Evolutionary conservation across 2,113 vertebrate species (phyloP).

Genomic region (Datnioides undecimradiatus): DNA sequence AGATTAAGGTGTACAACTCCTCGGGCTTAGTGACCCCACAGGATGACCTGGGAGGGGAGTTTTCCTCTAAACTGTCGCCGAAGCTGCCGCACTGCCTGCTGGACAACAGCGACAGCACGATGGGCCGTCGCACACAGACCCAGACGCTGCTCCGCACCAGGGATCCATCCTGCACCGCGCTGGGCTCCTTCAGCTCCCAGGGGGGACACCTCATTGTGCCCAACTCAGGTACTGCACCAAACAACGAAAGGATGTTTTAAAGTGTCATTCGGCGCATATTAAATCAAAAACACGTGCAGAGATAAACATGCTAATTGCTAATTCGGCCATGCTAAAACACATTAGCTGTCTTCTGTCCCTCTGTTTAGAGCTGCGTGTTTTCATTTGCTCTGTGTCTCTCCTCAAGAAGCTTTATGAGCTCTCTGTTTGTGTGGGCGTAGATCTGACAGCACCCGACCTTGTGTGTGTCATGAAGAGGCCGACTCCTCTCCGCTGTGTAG

Average conservation of each 20-base stretch:
- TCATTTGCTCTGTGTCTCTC: conserved; percentile 7
- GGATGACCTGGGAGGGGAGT: conserved; percentile 91
- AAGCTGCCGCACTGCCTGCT: conserved; percentile 92
- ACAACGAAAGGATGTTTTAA: background rate
- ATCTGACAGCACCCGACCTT: too few relatives aligned
- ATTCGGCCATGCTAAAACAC: background rate
- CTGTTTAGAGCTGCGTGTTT: conserved; percentile 16
- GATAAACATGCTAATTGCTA: background rate
- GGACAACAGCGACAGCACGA: conserved; percentile 88
- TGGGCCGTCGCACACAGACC: conserved; percentile 91
- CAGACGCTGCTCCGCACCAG: conserved; percentile 88
- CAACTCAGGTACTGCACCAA: conserved; percentile 89
- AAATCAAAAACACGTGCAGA: conserved; percentile 4
- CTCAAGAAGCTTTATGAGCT: background rate
- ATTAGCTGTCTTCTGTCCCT: background rate
- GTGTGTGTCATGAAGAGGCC: conserved; percentile 35
- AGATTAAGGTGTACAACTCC: conserved; percentile 98
- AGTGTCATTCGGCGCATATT: background rate
- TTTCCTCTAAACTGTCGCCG: conserved; percentile 92
- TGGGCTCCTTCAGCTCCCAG: conserved; percentile 96
- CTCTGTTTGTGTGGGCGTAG: background rate
- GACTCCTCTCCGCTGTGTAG: conserved; percentile 7
- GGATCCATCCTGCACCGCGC: conserved; percentile 92
- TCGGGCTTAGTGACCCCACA: conserved; percentile 93
- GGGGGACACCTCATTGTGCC: conserved; percentile 96